Base-by-base conservation (phyloP, 2,888 invertebrate genomes). In the Rotaria socialis region DNA sequence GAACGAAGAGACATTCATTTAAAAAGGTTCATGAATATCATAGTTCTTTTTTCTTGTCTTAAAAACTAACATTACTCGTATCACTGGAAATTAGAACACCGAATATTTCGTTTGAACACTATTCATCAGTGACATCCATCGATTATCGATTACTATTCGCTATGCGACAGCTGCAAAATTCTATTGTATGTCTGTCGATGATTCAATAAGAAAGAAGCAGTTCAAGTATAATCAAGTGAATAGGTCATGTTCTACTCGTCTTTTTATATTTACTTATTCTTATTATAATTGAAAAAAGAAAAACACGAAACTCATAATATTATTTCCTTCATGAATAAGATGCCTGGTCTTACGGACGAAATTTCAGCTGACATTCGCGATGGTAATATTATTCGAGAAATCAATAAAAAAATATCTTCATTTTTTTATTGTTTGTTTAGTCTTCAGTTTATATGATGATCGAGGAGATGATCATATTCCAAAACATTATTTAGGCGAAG, bases 391-490 rank as follows among this genome's bases (percentile, higher is more conserved):
- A 1, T 27, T 67, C 4, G 2, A 5, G 24, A n/a, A 10, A 27
- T 55, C 3, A 55, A 16, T 10, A 27, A 10, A 60, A 27, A 60
- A 4, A 60, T n/a, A 60, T 14, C 10, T 2, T 27, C 2, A 27
- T 60, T 11, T n/a, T 27, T n/a, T 14, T 27, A 16, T 10, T 58
- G 22, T 60, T 24, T 14, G 11, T 27, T 14, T 27, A 67, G 86
- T 85, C 16, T 99, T 99, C 92, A 95, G 95, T 91, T 93, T 99
- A 87, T 99, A 98, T 92, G 99, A 99, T 91, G 96, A 95, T 87
- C 94, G 96, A 89, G 99, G 99, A n/a, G 99, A 99, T 94, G 96
- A 96, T 87, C 97, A 97, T 92, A 98, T 99, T 88, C 96, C 96
- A 90, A 95, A 97, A 58, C 94, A 95, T 80, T 97, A 98, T 92